A percentile compares a stretch with the other conserved stretches of the same genome.
Conservation (phyloP, 1,140 invertebrate genomes). For the Drosophila nannoptera region DNA sequence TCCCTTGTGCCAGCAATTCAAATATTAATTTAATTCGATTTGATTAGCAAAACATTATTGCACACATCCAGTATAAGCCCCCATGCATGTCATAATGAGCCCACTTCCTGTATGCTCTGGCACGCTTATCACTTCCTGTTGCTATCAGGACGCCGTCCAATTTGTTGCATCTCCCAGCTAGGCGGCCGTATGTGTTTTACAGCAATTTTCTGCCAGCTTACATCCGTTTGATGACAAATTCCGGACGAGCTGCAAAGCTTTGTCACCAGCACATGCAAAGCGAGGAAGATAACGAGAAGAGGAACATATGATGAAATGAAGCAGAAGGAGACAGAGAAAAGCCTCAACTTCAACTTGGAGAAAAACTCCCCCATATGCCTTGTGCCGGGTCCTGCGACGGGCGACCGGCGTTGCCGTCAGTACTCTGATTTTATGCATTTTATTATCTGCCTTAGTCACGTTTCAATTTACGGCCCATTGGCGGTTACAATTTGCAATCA, state of each 20-base stretch:
- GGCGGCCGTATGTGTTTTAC: constrained; percentile 17
- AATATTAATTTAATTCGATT: too few relatives aligned
- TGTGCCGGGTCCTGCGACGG: too few relatives aligned
- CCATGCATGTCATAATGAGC: constrained; percentile 8
- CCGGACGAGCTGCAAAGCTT: constrained; percentile 42
- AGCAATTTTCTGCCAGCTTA: constrained; percentile 29
- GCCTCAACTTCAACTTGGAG: constrained; percentile 14
- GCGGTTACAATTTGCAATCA: constrained; percentile 79
- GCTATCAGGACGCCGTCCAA: constrained; percentile 12
- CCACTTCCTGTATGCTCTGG: neutral
- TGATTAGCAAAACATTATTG: neutral
- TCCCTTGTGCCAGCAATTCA: too few relatives aligned
- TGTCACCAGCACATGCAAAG: constrained; percentile 19
- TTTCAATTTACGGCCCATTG: constrained; percentile 79
- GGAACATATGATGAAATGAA: neutral
- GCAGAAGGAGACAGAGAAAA: neutral
- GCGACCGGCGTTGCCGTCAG: constrained; percentile 55
- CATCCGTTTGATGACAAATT: constrained; percentile 69
- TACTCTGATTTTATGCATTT: constrained; percentile 78
- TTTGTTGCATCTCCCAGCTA: constrained; percentile 13
- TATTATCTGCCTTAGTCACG: constrained; percentile 78
- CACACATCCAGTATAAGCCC: neutral
- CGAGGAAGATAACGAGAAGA: neutral
- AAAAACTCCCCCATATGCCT: constrained; percentile 14
- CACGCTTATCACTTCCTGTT: constrained; percentile 9